A percentile compares a stretch with the other conserved stretches of the same genome.
Evolutionary conservation across 2,797 vertebrate species (phyloP).

Genomic region (Phrynocephalus guinanensis): DNA sequence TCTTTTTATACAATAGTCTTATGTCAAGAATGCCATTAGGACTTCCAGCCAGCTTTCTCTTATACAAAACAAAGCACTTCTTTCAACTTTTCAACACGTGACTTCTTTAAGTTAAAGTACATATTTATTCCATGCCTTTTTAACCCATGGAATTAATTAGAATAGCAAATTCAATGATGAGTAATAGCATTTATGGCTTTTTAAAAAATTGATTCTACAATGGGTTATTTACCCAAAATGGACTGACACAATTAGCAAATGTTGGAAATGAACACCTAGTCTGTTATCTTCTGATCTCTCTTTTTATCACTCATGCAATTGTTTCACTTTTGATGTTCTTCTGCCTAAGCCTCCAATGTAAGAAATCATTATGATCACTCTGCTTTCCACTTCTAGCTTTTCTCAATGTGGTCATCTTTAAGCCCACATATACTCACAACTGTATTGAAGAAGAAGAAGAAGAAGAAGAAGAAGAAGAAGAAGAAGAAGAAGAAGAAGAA

Average conservation of each 20-base stretch:
- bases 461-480: background rate
- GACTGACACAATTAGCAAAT: background rate
- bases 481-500: no score
- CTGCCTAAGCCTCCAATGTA: background rate
- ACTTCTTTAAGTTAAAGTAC: background rate
- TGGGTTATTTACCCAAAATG: background rate
- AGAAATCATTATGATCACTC: background rate
- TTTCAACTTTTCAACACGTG: background rate
- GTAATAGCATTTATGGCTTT: background rate
- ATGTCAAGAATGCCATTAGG: no score
- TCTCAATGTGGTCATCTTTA: background rate
- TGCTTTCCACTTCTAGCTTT: background rate
- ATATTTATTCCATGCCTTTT: background rate
- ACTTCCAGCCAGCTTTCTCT: background rate
- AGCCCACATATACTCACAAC: background rate
- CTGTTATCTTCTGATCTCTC: background rate
- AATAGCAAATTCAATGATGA: background rate
- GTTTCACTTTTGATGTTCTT: background rate
- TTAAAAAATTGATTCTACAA: background rate
- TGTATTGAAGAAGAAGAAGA: background rate
- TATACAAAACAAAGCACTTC: background rate
- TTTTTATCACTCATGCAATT: background rate
- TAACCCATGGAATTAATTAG: background rate
- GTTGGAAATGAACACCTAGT: background rate
- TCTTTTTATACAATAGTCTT: background rate